These are phyloP conservation scores for Candoia aspera DNA, from an alignment of 2,113 vertebrate genomes.

Conservation along the genomic window DNA sequence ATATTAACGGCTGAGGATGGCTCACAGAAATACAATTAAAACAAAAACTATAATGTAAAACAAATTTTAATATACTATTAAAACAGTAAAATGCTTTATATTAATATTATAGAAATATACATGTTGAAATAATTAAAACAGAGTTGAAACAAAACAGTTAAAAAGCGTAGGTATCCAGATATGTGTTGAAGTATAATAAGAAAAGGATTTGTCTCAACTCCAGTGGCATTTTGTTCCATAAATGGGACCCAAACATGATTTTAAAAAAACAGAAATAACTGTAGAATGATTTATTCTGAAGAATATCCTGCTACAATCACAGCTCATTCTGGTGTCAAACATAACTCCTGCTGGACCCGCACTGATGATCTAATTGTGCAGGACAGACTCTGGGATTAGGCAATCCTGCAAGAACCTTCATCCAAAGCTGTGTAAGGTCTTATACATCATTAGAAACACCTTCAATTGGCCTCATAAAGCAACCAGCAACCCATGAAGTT, in stretches of 20 bases:
- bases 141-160: not conserved
- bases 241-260: not conserved
- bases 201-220: not conserved
- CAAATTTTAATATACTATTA: not conserved
- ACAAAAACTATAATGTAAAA: not conserved
- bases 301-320: not conserved
- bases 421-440: not conserved
- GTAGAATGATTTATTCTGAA: not conserved
- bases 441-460: not conserved
- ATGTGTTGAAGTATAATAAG: not conserved
- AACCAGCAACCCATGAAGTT: not conserved
- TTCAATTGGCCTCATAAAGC: not conserved
- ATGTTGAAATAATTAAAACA: not conserved
- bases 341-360: not conserved
- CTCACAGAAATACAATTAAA: not conserved
- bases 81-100: not conserved
- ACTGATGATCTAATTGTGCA: not conserved
- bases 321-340: not conserved
- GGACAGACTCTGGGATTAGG: not conserved
- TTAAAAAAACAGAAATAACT: not conserved
- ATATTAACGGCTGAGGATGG: not conserved
- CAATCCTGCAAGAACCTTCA: not conserved
- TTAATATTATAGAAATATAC: not conserved
- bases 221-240: not conserved
- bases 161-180: not conserved